Base-by-base conservation (phyloP, 2,888 invertebrate genomes). In the Cheilosia grossa region DNA sequence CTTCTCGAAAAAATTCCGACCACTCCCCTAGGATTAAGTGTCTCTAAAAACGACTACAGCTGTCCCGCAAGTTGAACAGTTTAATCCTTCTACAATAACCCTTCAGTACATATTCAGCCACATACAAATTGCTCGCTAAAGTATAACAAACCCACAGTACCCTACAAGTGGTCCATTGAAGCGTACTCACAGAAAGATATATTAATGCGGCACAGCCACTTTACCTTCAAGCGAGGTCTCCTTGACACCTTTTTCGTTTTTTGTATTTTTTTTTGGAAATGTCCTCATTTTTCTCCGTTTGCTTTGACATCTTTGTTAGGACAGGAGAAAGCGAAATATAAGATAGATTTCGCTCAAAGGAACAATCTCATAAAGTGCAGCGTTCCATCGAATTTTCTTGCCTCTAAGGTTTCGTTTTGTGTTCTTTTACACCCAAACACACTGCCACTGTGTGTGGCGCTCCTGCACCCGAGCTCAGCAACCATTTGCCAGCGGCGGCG, bases 281-380 rank as follows among this genome's bases (percentile, higher is more conserved):
- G 9, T 33, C 44, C 44, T 27, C 37, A 17, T 44, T 44, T 53
- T 27, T 2, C 17, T 17, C 42, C 40, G 19, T 13, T 30, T 66
- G 1, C 40, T 67, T 44, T 30, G 21, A n/a, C 27, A 33, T 49
- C 40, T 51, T 40, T 40, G 24, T 47, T 24, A 51, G 9, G 24
- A 19, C n/a, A 51, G n/a, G 15, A 33, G 24, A 51, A 37, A 53
- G 4, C 17, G 33, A 49, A 51, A 42, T 30, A 42, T 54, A 72
- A 40, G 40, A 30, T 54, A 30, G 56, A 69, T 69, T 49, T 73
- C 19, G 66, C 81, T 75, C 81, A 85, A 85, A 85, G 85, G 61
- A 81, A 81, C 85, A 85, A 66, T 80, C 64, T 85, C 63, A 81
- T 80, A 74, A 83, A 81, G 75, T 81, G 81, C 75, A 81, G 42